phyloP scores from a whole-genome alignment of 1,140 invertebrate genomes.

The Aphidius gifuensis region DNA sequence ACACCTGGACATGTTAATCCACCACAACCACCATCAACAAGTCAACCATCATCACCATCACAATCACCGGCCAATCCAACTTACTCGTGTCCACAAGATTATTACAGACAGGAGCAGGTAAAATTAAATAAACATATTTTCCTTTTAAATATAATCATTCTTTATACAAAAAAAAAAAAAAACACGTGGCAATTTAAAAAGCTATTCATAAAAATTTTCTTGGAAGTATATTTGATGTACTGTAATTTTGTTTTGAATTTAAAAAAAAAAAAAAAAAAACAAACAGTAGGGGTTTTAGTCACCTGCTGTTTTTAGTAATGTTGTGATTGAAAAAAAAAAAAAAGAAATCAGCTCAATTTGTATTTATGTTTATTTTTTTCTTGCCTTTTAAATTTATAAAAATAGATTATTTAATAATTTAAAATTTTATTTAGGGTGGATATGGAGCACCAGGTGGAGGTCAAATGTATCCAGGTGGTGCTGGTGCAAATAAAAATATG shows the following conservation, averaged over 20 bases:
- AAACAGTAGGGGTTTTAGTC: too few species aligned
- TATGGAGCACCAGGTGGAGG: constrained; percentile 44
- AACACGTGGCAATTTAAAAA: too few species aligned
- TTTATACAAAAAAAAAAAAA: constrained; percentile 5
- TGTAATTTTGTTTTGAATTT: too few species aligned
- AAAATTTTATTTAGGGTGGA: constrained; percentile 32
- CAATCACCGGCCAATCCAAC: constrained; percentile 44
- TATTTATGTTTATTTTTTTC: too few species aligned
- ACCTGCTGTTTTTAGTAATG: too few species aligned
- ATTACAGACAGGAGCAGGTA: constrained; percentile 52
- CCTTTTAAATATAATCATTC: neutral
- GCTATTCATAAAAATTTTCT: too few species aligned
- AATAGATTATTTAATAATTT: too few species aligned
- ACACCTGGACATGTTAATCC: constrained; percentile 45
- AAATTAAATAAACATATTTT: constrained; percentile 4
- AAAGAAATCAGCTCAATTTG: too few species aligned
- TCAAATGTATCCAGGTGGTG: constrained; percentile 46
- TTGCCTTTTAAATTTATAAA: too few species aligned
- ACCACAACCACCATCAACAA: constrained; percentile 43
- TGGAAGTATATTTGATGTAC: too few species aligned
- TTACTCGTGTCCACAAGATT: constrained; percentile 52
- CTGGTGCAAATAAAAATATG: constrained; percentile 61
- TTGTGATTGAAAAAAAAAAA: too few species aligned
- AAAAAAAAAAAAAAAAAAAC: too few species aligned
- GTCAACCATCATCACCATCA: constrained; percentile 44